A percentile compares a stretch with the other conserved stretches of the same genome.
Evolutionary conservation across 2,113 vertebrate genomes (phyloP).

Genomic region (Lepus europaeus): DNA sequence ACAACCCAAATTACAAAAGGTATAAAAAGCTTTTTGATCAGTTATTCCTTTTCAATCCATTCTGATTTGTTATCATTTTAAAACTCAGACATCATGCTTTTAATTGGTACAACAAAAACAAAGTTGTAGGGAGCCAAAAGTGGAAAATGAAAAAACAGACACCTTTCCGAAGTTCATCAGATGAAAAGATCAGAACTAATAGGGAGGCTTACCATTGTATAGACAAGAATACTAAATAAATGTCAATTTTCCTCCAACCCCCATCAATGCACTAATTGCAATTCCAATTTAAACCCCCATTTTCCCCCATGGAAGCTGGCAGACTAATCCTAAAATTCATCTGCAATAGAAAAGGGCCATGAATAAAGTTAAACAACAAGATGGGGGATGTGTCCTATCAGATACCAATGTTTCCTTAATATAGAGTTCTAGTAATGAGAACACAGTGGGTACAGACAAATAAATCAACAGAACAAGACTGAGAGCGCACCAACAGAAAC

Average conservation of each 20-base stretch:
- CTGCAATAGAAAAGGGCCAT: conserved; percentile 49
- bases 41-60: conserved; percentile 62
- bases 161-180: conserved; percentile 58
- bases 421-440: conserved; percentile 56
- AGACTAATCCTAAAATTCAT: conserved; percentile 61
- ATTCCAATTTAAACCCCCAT: conserved; percentile 45
- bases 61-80: conserved; percentile 53
- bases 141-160: conserved; percentile 46
- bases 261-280: conserved; percentile 30
- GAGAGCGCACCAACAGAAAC: neutral
- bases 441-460: conserved; percentile 47
- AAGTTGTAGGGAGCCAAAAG: conserved; percentile 54
- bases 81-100: conserved; percentile 63
- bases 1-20: conserved; percentile 66
- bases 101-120: conserved; percentile 75
- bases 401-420: conserved; percentile 35
- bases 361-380: conserved; percentile 20
- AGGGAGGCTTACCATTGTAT: neutral
- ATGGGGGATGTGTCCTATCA: neutral
- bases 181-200: conserved; percentile 57
- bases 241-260: neutral
- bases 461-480: neutral
- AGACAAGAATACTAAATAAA: conserved; percentile 45
- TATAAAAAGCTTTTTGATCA: conserved; percentile 20
- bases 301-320: neutral